A percentile compares a stretch with the other conserved stretches of the same genome.
These are phyloP conservation scores for Cyclophora punctaria DNA, from an alignment of 2,888 invertebrate genomes.

Conservation along the genomic window DNA sequence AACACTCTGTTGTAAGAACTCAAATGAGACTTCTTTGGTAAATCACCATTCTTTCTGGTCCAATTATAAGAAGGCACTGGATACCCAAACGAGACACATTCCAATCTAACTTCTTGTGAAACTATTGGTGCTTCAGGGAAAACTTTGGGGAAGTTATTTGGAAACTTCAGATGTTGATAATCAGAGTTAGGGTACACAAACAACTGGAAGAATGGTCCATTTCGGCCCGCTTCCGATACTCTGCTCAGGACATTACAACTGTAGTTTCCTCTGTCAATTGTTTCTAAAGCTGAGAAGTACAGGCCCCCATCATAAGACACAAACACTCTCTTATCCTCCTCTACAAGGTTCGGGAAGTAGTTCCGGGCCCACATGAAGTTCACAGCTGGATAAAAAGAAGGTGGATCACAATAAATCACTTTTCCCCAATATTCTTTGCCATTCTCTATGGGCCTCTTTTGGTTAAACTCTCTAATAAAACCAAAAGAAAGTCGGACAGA, in stretches of 20 bases:
- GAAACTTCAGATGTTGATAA: slow-evolving; percentile 92
- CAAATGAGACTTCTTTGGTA: slow-evolving; percentile 84
- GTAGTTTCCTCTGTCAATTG: slow-evolving; percentile 91
- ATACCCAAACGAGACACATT: slow-evolving; percentile 97
- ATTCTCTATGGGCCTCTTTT: slow-evolving; percentile 86
- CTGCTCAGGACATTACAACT: slow-evolving; percentile 93
- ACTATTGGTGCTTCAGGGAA: slow-evolving; percentile 95
- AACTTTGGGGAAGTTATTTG: slow-evolving; percentile 95
- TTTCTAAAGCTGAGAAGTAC: slow-evolving; percentile 95
- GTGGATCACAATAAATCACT: slow-evolving; percentile 93
- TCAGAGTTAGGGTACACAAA: slow-evolving; percentile 90
- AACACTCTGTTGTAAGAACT: slow-evolving; percentile 90
- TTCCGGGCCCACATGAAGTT: slow-evolving; percentile 94
- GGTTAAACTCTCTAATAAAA: slow-evolving; percentile 91
- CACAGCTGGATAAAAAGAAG: slow-evolving; percentile 91
- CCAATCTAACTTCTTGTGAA: slow-evolving; percentile 91
- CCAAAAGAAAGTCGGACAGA: slow-evolving; percentile 92
- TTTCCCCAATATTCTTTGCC: slow-evolving; percentile 96
- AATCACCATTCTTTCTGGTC: slow-evolving; percentile 83
- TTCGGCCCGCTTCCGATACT: slow-evolving; percentile 90
- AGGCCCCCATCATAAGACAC: slow-evolving; percentile 95
- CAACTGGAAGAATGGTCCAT: slow-evolving; percentile 91
- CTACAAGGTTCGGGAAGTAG: slow-evolving; percentile 92
- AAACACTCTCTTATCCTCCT: slow-evolving; percentile 93
- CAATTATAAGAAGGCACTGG: slow-evolving; percentile 95